A percentile compares a stretch with the other conserved stretches of the same genome.
Conservation (phyloP, 2,797 vertebrate species). For the Momotus momota region DNA sequence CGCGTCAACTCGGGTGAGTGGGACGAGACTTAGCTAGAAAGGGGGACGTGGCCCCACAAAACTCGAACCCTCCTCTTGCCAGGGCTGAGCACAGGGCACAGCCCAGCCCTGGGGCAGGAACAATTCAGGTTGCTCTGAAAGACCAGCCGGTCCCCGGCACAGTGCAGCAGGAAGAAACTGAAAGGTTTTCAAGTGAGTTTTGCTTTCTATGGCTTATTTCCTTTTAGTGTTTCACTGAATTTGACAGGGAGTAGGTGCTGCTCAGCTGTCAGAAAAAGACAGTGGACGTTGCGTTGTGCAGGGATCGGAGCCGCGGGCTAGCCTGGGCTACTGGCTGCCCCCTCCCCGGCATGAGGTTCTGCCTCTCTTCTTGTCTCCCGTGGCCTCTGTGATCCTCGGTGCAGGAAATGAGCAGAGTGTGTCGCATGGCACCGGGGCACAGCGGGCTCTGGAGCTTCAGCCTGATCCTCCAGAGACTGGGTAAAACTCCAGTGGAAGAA, state of each 20-base stretch:
- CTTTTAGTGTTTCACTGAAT: not conserved
- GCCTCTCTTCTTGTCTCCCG: rapidly evolving
- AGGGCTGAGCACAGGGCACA: rapidly evolving
- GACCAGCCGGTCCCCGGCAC: not conserved
- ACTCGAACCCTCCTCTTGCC: not conserved
- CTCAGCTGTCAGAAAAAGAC: not conserved
- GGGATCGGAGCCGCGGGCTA: not conserved
- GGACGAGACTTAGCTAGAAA: not conserved
- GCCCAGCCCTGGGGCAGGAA: not conserved
- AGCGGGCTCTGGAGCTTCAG: not conserved
- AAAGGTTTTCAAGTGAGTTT: not conserved
- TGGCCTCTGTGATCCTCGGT: not conserved
- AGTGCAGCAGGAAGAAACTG: not conserved
- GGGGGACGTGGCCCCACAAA: not conserved
- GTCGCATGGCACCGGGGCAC: rapidly evolving
- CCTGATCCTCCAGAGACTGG: not conserved
- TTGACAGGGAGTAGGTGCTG: too few relatives aligned
- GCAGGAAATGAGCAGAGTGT: not conserved
- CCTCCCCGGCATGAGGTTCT: rapidly evolving
- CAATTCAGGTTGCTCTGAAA: not conserved
- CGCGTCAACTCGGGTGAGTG: not conserved
- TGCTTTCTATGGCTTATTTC: not conserved
- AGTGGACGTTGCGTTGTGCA: rapidly evolving
- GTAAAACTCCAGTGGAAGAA: not conserved
- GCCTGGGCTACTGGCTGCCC: rapidly evolving